Conservation (phyloP, 2,888 invertebrate species). For the Brachypalpus laphriformis region DNA sequence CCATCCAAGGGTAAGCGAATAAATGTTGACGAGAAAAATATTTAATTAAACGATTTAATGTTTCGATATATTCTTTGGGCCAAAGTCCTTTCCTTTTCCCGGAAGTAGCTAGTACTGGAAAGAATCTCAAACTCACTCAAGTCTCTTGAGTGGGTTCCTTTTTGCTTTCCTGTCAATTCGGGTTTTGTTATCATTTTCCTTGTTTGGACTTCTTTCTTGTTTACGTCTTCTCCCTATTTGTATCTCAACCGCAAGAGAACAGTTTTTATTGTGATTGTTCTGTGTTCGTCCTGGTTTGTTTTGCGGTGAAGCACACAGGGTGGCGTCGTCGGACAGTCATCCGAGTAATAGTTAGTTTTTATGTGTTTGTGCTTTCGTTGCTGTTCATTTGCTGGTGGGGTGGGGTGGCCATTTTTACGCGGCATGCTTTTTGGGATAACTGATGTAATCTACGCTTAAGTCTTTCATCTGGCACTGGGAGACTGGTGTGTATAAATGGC, state of each 20-base stretch:
- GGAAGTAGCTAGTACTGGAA: not conserved
- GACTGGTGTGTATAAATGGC: not conserved
- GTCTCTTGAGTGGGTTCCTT: slow-evolving; percentile 4
- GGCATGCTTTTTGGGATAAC: slow-evolving; percentile 22
- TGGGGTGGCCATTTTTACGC: not conserved
- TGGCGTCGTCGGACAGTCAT: slow-evolving; percentile 29
- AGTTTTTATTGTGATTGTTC: slow-evolving; percentile 59
- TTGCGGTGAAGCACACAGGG: slow-evolving; percentile 5
- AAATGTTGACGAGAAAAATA: slow-evolving; percentile 57
- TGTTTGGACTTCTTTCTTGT: not conserved
- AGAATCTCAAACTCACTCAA: slow-evolving; percentile 24
- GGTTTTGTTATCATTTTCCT: slow-evolving; percentile 26
- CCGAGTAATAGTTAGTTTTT: slow-evolving; percentile 57
- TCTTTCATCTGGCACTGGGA: slow-evolving; percentile 1
- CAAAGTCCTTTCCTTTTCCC: not conserved
- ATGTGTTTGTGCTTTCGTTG: slow-evolving; percentile 41
- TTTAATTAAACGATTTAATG: slow-evolving; percentile 63
- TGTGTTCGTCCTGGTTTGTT: slow-evolving; percentile 23
- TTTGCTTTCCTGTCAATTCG: not conserved
- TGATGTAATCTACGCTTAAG: slow-evolving; percentile 45
- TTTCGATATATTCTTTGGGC: slow-evolving; percentile 24
- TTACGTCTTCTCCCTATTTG: not conserved
- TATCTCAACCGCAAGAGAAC: slow-evolving; percentile 22
- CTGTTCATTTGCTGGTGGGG: slow-evolving; percentile 12
- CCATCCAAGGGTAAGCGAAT: slow-evolving; percentile 8